Evolutionary conservation across 2,113 vertebrate genomes (phyloP), one percentile per base, ranked within the genome.

Genomic region (Sinocyclocheilus anshuiensis): DNA sequence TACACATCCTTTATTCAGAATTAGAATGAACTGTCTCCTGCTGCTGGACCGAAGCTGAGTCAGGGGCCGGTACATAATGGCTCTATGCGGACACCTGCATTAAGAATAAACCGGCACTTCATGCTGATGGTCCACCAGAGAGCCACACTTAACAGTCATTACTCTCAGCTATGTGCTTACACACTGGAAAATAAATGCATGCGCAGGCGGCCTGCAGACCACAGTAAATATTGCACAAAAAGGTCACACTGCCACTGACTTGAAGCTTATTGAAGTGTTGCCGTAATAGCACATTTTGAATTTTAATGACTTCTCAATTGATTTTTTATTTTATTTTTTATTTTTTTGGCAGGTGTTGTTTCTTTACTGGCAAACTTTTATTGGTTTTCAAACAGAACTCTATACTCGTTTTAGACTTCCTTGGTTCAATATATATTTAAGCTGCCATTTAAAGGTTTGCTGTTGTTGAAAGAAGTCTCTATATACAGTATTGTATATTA

Each of bases 81-180:
- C 61, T 71, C 69, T 79, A 48, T 45, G 33, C 6, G 82, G 82
- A 84, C 82, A 74, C 82, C 82, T 84, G 82, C 50, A 57, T 55
- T 84, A n/a, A 72, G 53, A 84, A 84, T 74, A 74, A 83, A 84
- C 24, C 18, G n/a, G 26, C n/a, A 50, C 59, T 81, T 65, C 77
- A 65, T 50, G 67, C 67, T 81, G 82, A 77, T 81, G 87, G 84
- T 87, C 77, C 78, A 80, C 86, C 39, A 12, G 65, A 88, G 88
- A 81, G 81, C 45, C 57, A 48, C 80, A 61, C 84, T 83, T 72
- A 87, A 74, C 78, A 83, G 76, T 55, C 78, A 83, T 83, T 71
- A 75, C 81, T 87, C 84, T 84, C 29, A 22, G 69, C 69, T 80
- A 57, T 86, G 69, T 88, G 75, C 50, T 81, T 86, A 88, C 80